Evolutionary conservation across 1,140 invertebrate species (phyloP).

Genomic region (Oedothorax gibbosus): DNA sequence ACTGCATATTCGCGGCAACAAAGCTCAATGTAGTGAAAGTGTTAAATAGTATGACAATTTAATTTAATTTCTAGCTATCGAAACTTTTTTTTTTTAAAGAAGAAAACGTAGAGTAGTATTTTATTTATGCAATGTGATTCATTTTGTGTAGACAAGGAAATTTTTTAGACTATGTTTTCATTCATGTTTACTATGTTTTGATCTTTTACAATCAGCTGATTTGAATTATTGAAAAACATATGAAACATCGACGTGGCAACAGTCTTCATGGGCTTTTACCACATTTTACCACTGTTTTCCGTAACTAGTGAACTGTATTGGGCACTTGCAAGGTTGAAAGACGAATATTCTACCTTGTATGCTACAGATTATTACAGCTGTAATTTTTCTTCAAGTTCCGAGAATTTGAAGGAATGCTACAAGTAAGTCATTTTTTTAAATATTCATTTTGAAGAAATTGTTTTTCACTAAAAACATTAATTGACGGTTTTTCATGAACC

Average conservation of each 20-base stretch:
- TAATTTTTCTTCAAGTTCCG: slow-evolving; percentile 6
- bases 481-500: slow-evolving; percentile 4
- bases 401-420: slow-evolving; percentile 44
- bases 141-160: too few species aligned
- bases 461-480: neutral
- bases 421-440: slow-evolving; percentile 23
- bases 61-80: too few species aligned
- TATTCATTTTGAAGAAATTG: neutral
- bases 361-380: slow-evolving; percentile 5
- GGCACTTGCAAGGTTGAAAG: neutral
- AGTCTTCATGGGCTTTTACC: slow-evolving; percentile 41
- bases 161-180: too few species aligned
- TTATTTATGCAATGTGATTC: too few species aligned
- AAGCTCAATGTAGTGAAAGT: too few species aligned
- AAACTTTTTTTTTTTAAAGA: too few species aligned
- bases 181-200: too few species aligned
- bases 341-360: neutral
- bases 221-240: slow-evolving; percentile 12
- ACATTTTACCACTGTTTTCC: slow-evolving; percentile 50
- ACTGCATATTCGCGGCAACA: too few species aligned
- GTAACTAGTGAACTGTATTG: slow-evolving; percentile 51
- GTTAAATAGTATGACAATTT: too few species aligned
- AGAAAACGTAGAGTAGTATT: too few species aligned
- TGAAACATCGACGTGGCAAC: slow-evolving; percentile 8
- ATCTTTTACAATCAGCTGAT: slow-evolving; percentile 39